Conservation (phyloP, 2,888 invertebrate species). For the Aquatica leii region DNA sequence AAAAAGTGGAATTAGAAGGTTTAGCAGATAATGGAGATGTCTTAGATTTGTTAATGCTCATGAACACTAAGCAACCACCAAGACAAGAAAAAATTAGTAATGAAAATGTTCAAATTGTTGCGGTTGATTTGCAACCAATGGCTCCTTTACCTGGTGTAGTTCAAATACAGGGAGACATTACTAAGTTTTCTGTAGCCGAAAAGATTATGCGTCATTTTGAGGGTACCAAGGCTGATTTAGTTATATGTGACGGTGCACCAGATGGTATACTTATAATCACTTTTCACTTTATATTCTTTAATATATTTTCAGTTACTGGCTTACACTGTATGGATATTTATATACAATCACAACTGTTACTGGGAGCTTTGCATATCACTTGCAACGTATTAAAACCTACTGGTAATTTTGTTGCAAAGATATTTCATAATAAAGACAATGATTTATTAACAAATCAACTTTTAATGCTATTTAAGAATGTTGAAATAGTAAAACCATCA, state of each 20-base stretch:
- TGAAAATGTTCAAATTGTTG: constrained; percentile 85
- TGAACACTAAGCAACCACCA: too few relatives aligned
- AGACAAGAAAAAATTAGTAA: constrained; percentile 35
- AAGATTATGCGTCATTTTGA: constrained; percentile 91
- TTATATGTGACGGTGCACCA: constrained; percentile 98
- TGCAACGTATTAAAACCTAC: constrained; percentile 87
- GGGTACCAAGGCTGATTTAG: constrained; percentile 89
- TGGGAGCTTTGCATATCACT: constrained; percentile 96
- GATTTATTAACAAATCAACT: constrained; percentile 89
- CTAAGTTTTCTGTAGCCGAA: constrained; percentile 89
- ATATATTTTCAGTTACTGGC: constrained; percentile 79
- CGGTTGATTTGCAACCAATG: constrained; percentile 98
- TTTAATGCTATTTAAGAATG: constrained; percentile 88
- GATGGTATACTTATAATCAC: constrained; percentile 10
- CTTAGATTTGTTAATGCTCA: neutral
- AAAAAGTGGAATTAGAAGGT: constrained; percentile 55
- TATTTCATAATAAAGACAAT: constrained; percentile 93
- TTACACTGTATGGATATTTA: constrained; percentile 98
- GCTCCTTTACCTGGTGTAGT: constrained; percentile 94
- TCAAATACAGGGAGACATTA: constrained; percentile 98
- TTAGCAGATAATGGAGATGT: neutral
- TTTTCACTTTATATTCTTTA: neutral
- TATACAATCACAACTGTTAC: constrained; percentile 93
- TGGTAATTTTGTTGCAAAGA: constrained; percentile 97
- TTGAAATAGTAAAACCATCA: constrained; percentile 92